A percentile compares a stretch with the other conserved stretches of the same genome.
Evolutionary conservation across 2,113 vertebrate genomes (phyloP).

Genomic region (Clarias macrocephalus): DNA sequence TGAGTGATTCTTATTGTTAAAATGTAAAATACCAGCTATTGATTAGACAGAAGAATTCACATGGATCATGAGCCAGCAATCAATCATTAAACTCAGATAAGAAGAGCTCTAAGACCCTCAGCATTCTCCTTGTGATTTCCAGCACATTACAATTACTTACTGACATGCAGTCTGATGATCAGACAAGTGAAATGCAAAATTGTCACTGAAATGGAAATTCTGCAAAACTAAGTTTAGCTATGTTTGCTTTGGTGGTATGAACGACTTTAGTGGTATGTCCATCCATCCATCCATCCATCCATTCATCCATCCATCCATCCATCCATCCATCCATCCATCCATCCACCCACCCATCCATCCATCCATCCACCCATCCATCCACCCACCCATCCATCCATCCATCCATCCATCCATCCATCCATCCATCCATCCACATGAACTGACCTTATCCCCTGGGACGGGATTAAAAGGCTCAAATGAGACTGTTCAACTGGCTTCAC

Average conservation of each 20-base stretch:
- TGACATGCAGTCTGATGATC: no score
- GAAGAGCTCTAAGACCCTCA: background rate
- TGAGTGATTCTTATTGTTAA: background rate
- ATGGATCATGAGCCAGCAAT: background rate
- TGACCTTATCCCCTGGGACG: background rate
- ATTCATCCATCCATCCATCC: no score
- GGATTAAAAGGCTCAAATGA: background rate
- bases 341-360: no score
- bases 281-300: no score
- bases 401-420: no score
- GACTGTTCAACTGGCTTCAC: background rate
- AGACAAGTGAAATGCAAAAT: background rate
- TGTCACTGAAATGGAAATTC: background rate
- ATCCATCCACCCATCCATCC: no score
- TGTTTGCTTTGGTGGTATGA: background rate
- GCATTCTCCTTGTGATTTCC: background rate
- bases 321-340: no score
- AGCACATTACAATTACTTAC: background rate
- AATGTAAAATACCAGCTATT: no score
- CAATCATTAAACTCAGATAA: background rate
- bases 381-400: no score
- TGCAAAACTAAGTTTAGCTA: background rate
- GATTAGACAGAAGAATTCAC: background rate
- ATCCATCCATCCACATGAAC: background rate
- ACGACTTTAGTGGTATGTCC: background rate